Conservation (phyloP, 1,140 invertebrate species). For the Papilio glaucus region DNA sequence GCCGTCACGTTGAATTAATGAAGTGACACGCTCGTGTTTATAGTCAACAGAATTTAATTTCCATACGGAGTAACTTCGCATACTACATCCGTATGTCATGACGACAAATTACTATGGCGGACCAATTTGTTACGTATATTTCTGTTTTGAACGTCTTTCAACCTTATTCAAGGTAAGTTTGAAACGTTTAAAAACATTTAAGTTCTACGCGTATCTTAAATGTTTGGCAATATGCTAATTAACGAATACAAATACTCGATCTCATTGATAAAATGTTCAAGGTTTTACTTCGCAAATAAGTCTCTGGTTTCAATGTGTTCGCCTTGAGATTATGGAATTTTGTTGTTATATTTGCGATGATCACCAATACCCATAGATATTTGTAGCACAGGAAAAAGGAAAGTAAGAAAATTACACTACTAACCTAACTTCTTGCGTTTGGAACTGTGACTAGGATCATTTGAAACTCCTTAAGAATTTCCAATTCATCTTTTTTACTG, state of each 20-base stretch:
- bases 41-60: constrained; percentile 3
- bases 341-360: no score
- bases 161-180: background rate
- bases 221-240: constrained; percentile 1
- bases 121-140: background rate
- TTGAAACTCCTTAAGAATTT: no score
- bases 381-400: no score
- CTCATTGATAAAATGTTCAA: background rate
- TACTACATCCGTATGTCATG: constrained; percentile 1
- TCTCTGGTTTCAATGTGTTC: no score
- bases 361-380: no score
- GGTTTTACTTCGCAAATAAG: background rate
- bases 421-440: no score
- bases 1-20: constrained; percentile 13
- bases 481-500: no score
- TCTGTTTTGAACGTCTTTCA: background rate
- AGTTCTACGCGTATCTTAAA: background rate
- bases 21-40: background rate
- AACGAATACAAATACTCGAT: background rate
- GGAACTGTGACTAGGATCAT: no score
- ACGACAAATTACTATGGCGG: background rate
- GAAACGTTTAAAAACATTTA: background rate
- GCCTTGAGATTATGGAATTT: no score
- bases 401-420: no score
- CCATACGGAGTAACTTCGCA: constrained; percentile 1